Percentiles rank a stretch among this genome's conserved stretches.
phyloP scores from a whole-genome alignment of 2,888 invertebrate species.

The Asteroscopus sphinx region DNA sequence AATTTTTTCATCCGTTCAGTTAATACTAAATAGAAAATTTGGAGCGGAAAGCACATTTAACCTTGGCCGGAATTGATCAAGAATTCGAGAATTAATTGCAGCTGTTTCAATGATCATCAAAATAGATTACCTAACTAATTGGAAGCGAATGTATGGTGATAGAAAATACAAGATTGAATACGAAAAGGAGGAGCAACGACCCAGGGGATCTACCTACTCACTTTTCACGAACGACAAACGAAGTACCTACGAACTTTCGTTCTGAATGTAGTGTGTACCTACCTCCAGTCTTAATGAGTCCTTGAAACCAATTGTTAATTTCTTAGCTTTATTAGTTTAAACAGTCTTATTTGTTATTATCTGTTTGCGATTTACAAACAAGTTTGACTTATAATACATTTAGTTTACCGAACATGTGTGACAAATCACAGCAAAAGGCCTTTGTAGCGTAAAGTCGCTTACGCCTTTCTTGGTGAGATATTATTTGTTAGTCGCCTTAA shows the following conservation, averaged over 20 bases:
- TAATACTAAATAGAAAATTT: conserved; percentile 21
- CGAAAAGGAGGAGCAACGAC: conserved; percentile 52
- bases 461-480: background rate
- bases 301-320: conserved; percentile 32
- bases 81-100: conserved; percentile 40
- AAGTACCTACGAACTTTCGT: too few species aligned
- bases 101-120: conserved; percentile 24
- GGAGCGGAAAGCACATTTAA: conserved; percentile 24
- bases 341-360: conserved; percentile 13
- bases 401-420: conserved; percentile 15
- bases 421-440: conserved; percentile 5
- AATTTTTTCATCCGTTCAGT: background rate
- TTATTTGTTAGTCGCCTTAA: background rate
- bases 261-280: background rate
- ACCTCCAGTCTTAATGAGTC: background rate
- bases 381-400: conserved; percentile 21
- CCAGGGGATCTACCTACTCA: conserved; percentile 25
- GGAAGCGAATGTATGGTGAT: conserved; percentile 17
- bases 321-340: conserved; percentile 17
- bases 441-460: background rate
- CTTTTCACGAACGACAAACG: too few species aligned
- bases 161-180: conserved; percentile 17
- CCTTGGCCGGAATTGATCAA: conserved; percentile 48
- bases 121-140: conserved; percentile 30
- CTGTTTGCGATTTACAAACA: conserved; percentile 29